Conservation (phyloP, 2,113 vertebrate genomes). For the Numida meleagris region DNA sequence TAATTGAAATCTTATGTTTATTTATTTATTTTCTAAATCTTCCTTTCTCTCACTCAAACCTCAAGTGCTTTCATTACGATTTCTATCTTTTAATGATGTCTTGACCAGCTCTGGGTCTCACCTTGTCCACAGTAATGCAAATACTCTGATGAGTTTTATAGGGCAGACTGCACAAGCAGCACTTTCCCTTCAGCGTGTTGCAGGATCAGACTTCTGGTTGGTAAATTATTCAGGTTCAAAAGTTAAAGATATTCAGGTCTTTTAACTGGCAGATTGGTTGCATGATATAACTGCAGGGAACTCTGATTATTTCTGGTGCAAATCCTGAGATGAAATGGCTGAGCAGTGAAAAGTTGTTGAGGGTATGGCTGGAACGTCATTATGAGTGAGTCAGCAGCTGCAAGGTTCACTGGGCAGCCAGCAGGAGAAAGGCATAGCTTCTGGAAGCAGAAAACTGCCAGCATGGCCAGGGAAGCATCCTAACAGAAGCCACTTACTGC, state of each 20-base stretch:
- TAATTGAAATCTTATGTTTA: slow-evolving; percentile 49
- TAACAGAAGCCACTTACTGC: background rate
- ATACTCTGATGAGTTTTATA: background rate
- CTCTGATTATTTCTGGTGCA: background rate
- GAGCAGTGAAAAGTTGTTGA: background rate
- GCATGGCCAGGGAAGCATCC: background rate
- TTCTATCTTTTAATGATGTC: slow-evolving; percentile 15
- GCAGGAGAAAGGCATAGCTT: background rate
- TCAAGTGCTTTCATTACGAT: slow-evolving; percentile 34
- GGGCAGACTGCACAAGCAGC: background rate
- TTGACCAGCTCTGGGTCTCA: background rate
- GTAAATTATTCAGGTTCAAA: background rate
- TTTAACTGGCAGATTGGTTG: background rate
- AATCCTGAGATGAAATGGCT: background rate
- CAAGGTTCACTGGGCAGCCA: background rate
- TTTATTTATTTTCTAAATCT: slow-evolving; percentile 49
- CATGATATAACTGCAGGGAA: background rate
- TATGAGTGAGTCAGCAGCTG: background rate
- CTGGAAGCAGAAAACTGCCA: rapidly evolving
- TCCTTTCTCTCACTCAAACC: slow-evolving; percentile 29
- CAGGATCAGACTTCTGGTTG: background rate
- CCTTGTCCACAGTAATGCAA: background rate
- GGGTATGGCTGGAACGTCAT: background rate
- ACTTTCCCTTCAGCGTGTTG: background rate
- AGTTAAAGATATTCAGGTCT: background rate